phyloP scores from a whole-genome alignment of 2,797 vertebrate genomes.

The Dallia pectoralis region DNA sequence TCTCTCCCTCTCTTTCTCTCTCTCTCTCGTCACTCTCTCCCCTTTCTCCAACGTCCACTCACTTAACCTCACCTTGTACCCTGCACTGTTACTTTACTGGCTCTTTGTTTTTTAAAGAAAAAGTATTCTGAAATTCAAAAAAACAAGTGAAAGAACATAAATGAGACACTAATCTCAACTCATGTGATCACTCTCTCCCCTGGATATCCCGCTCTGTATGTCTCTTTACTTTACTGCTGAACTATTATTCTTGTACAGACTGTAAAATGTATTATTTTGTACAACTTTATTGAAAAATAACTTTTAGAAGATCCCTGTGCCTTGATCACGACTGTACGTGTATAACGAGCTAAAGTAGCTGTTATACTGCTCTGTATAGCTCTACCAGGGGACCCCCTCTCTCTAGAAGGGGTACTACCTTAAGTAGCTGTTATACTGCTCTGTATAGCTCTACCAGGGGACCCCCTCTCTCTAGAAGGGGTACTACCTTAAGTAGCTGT shows the following conservation, averaged over 20 bases:
- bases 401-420: too few species aligned
- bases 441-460: too few species aligned
- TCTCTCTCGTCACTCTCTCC: not conserved
- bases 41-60: not conserved
- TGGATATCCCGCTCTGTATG: slow-evolving; percentile 44
- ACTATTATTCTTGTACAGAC: slow-evolving; percentile 98
- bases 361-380: slow-evolving; percentile 93
- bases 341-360: slow-evolving; percentile 90
- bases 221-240: slow-evolving; percentile 88
- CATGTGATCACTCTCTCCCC: slow-evolving; percentile 35
- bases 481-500: too few species aligned
- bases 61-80: slow-evolving; percentile 11
- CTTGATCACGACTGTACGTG: slow-evolving; percentile 95
- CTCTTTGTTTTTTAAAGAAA: slow-evolving; percentile 41
- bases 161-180: slow-evolving; percentile 44
- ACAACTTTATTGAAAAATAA: slow-evolving; percentile 93
- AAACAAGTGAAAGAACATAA: slow-evolving; percentile 48
- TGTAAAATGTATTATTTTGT: slow-evolving; percentile 99
- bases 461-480: too few species aligned
- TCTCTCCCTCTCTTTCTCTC: too few species aligned
- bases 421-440: too few species aligned
- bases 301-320: slow-evolving; percentile 96
- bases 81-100: slow-evolving; percentile 40
- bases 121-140: slow-evolving; percentile 52
- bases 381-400: slow-evolving; percentile 75